Conservation (phyloP, 2,888 invertebrate species). For the Phorcus lineatus region DNA sequence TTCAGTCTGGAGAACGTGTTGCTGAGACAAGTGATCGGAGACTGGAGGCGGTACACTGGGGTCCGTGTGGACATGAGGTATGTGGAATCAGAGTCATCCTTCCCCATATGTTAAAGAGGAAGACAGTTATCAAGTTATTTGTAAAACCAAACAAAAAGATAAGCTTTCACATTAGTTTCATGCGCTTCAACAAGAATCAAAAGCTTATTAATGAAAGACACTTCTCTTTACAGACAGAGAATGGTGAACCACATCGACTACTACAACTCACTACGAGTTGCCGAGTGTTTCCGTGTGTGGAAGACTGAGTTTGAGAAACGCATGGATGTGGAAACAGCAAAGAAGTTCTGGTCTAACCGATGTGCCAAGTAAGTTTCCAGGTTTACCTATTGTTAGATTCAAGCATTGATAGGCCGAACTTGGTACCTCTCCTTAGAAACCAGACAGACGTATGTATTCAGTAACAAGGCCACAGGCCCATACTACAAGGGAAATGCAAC, state of each 20-base stretch:
- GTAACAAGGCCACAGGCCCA: too few relatives aligned
- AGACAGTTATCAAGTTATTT: not conserved
- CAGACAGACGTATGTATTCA: too few relatives aligned
- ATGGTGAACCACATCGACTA: constrained; percentile 33
- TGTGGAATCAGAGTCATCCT: not conserved
- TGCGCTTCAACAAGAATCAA: not conserved
- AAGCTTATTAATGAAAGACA: not conserved
- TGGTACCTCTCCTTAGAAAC: too few relatives aligned
- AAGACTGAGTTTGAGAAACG: constrained; percentile 46
- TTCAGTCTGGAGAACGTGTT: constrained; percentile 56
- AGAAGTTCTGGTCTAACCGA: constrained; percentile 57
- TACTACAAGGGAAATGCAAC: too few relatives aligned
- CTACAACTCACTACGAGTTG: constrained; percentile 37
- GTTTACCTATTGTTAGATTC: too few relatives aligned
- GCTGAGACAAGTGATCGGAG: constrained; percentile 48
- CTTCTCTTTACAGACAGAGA: not conserved
- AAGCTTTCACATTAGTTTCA: too few relatives aligned
- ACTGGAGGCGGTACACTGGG: constrained; percentile 53
- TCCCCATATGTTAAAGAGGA: not conserved
- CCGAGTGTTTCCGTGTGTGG: constrained; percentile 51
- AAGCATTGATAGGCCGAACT: too few relatives aligned
- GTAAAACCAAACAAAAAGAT: too few relatives aligned
- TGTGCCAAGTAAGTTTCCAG: constrained; percentile 55
- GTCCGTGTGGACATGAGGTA: constrained; percentile 57
- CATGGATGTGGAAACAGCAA: constrained; percentile 52